Evolutionary conservation across 2,113 vertebrate species (phyloP), one percentile per base, ranked within the genome.

Genomic region (Barbus barbus): DNA sequence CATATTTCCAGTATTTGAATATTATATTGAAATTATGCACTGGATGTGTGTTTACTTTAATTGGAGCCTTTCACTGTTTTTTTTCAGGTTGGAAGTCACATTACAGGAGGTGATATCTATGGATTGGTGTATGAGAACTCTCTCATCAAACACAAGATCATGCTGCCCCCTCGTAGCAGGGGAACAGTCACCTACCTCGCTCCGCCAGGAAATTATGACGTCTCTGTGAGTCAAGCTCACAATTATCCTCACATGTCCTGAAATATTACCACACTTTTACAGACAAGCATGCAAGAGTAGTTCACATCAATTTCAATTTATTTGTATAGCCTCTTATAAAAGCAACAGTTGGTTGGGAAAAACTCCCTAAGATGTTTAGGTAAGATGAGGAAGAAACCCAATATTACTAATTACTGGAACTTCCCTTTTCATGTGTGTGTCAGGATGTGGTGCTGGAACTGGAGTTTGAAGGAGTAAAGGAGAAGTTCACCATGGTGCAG

Each of bases 51-150:
- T n/a, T n/a, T n/a, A n/a, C n/a, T n/a, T n/a, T n/a, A n/a, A n/a
- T n/a, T n/a, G n/a, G n/a, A n/a, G n/a, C n/a, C n/a, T n/a, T n/a
- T n/a, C n/a, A n/a, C n/a, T n/a, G n/a, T n/a, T n/a, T n/a, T 5
- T 26, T 84, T n/a, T 16, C 87, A 99, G 98, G 95, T 95, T 82
- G 98, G 97, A 88, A 98, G 97, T 92, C 98, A 99, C 88, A 96
- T 99, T 90, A 99, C 98, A 69, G 97, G 98, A 24, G 97, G 97
- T 41, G 98, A 99, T 93, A 97, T 99, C 91, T 99, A 99, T 38
- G 98, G 94, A 72, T 61, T 94, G 73, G 98, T 99, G 83, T 91
- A 87, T 16, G 97, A 99, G 89, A 99, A 99, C 88, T 98, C 97
- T 1, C 97, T 99, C 65, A 99, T 99, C 91, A 98, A 92, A 88